Evolutionary conservation across 2,888 invertebrate species (phyloP).

Genomic region (Luffia ferchaultella): DNA sequence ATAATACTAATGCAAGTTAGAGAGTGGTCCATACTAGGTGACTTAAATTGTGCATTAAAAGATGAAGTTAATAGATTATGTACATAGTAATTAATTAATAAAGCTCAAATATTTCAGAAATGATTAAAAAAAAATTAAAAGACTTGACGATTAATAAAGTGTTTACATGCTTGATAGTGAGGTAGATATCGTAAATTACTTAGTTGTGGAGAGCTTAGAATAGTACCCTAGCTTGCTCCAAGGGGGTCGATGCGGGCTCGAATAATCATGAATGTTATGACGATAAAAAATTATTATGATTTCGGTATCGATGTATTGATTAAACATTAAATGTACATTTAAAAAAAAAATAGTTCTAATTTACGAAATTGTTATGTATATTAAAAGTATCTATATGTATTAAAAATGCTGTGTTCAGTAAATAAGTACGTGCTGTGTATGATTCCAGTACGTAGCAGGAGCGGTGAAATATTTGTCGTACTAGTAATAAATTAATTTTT

Average conservation of each 20-base stretch:
- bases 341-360: constrained; percentile 13
- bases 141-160: constrained; percentile 42
- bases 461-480: too few species aligned
- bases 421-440: constrained; percentile 8
- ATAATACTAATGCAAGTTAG: constrained; percentile 25
- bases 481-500: too few species aligned
- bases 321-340: background rate
- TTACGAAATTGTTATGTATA: constrained; percentile 22
- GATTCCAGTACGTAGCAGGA: background rate
- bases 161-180: constrained; percentile 25
- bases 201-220: too few species aligned
- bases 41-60: constrained; percentile 63
- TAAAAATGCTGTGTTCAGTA: constrained; percentile 52
- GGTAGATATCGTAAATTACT: too few species aligned
- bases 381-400: constrained; percentile 25
- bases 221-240: too few species aligned
- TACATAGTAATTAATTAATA: constrained; percentile 44
- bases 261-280: background rate
- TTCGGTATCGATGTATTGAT: background rate
- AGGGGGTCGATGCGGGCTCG: background rate
- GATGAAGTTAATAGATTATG: constrained; percentile 34
- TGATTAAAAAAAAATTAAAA: constrained; percentile 41
- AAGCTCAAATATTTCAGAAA: constrained; percentile 58
- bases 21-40: constrained; percentile 64
- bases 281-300: background rate